Evolutionary conservation across 2,797 vertebrate species (phyloP), one percentile per base, ranked within the genome.

Genomic region (Rhinoraja longicauda): DNA sequence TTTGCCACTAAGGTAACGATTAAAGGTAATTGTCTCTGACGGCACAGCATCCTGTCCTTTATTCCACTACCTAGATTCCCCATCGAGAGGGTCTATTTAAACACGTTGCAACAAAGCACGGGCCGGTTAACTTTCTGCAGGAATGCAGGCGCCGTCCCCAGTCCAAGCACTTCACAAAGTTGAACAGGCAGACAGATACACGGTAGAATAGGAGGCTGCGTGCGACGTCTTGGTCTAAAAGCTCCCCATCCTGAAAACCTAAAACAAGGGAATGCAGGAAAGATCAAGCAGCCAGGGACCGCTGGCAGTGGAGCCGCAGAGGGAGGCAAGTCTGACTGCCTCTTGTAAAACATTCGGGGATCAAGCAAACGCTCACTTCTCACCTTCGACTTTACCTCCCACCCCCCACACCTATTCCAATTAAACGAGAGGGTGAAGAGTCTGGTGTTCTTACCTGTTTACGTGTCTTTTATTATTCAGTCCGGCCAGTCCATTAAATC

Each of bases 241-340:
- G 24, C 59, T 53, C 57, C n/a, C 10, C 59, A 24, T 64, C 59
- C 32, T 12, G 59, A 13, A 62, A 62, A 59, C 57, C 57, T 64
- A 29, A n/a, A 88, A 36, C 39, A 81, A 53, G 78, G 78, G 29
- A 62, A 2, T 36, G 76, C n/a, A 77, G 32, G 26, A 36, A n/a
- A 36, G 12, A 77, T 73, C 70, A 73, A 21, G 70, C 59, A 64
- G 84, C 59, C 59, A 84, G 32, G 45, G 57, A 86, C 4, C 19
- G 82, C 26, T 86, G 82, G 82, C 57, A 88, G 59, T 88, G 64
- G 57, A 84, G 53, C 81, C 81, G 53, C 53, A 36, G 64, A 36
- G 15, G 19, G 8, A 73, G 39, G 70, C 67, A 92, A 24, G 70
- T 75, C 90, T 75, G 64, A 53, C 64, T 92, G 72, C 39, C 21